These are phyloP conservation scores for Lates japonicus DNA, from an alignment of 2,797 vertebrate species.

Conservation along the genomic window DNA sequence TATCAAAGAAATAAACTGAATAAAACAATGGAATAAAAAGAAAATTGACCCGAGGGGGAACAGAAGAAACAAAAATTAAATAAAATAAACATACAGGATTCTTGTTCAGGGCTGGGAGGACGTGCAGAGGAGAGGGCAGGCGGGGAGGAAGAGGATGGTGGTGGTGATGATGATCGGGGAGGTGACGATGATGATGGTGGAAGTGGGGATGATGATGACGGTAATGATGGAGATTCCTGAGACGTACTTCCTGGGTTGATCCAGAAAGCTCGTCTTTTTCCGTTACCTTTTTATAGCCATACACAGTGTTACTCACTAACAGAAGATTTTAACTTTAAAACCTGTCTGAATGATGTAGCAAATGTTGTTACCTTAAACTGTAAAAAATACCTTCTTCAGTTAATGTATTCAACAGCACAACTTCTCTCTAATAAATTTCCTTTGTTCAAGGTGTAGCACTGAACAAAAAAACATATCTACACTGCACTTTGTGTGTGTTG, in stretches of 20 bases:
- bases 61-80: neutral
- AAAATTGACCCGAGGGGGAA: conserved; percentile 4
- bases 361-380: too few relatives aligned
- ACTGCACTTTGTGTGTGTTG: neutral
- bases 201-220: conserved; percentile 67
- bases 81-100: conserved; percentile 73
- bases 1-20: neutral
- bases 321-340: neutral
- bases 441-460: too few relatives aligned
- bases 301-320: conserved; percentile 30
- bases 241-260: conserved; percentile 90
- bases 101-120: conserved; percentile 84
- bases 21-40: neutral
- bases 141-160: conserved; percentile 79
- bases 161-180: conserved; percentile 30
- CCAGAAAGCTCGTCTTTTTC: conserved; percentile 91
- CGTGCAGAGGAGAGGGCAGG: conserved; percentile 87
- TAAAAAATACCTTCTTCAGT: too few relatives aligned
- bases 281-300: conserved; percentile 89
- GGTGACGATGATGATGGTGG: conserved; percentile 45
- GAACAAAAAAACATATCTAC: too few relatives aligned
- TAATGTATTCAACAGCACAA: too few relatives aligned
- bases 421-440: too few relatives aligned
- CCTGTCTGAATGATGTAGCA: neutral
- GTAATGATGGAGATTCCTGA: conserved; percentile 70